Percentiles rank a stretch among this genome's conserved stretches.
phyloP scores from a whole-genome alignment of 2,797 vertebrate genomes.

The Tamandua tetradactyla region DNA sequence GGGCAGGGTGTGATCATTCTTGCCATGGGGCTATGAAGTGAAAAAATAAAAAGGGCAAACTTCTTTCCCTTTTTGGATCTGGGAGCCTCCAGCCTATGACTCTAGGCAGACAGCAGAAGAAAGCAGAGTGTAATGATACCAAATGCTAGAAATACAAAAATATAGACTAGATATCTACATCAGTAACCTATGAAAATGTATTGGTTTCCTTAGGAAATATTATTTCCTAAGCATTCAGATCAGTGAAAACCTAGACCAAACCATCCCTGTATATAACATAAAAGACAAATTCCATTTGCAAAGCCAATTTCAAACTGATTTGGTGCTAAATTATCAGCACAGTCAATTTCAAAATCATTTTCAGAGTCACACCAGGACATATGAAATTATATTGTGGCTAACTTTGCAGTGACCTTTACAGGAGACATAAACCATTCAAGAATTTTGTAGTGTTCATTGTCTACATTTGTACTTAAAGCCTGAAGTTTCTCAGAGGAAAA shows the following conservation, averaged over 20 bases:
- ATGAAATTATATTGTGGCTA: background rate
- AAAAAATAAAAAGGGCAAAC: background rate
- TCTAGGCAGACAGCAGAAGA: background rate
- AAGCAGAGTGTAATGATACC: background rate
- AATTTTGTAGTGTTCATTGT: background rate
- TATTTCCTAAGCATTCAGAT: background rate
- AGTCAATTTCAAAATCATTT: background rate
- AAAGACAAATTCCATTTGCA: background rate
- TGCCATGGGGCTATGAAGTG: background rate
- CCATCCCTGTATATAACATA: background rate
- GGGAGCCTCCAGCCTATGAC: background rate
- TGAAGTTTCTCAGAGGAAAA: constrained; percentile 27
- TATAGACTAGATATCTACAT: background rate
- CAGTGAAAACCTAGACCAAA: background rate
- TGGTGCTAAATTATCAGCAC: background rate
- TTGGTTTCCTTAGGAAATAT: background rate
- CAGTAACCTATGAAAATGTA: background rate
- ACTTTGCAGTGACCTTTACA: background rate
- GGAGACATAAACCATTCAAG: background rate
- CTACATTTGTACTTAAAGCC: constrained; percentile 1
- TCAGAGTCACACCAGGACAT: background rate
- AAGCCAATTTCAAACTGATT: background rate
- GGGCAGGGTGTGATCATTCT: constrained; percentile 33
- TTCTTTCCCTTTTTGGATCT: background rate
- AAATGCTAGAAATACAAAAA: background rate